Percentiles rank a stretch among this genome's conserved stretches.
Evolutionary conservation across 2,888 invertebrate genomes (phyloP).

Genomic region (Oligia fasciuncula): DNA sequence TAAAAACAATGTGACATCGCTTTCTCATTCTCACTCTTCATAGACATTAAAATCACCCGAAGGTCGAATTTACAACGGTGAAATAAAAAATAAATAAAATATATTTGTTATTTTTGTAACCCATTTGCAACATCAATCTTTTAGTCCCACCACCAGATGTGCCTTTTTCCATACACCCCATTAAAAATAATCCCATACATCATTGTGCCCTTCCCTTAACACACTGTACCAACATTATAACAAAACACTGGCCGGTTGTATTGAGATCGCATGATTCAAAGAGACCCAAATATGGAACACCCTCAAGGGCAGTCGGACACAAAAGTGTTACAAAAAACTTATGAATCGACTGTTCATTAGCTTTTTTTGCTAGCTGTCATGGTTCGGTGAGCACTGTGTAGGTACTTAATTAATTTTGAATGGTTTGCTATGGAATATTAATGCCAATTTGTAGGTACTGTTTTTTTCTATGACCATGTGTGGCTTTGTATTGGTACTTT

Average conservation of each 20-base stretch:
- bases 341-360: slow-evolving; percentile 54
- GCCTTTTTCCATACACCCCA: background rate
- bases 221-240: slow-evolving; percentile 31
- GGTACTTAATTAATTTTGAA: slow-evolving; percentile 50
- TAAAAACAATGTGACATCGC: background rate
- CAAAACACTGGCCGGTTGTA: slow-evolving; percentile 49
- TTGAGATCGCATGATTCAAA: slow-evolving; percentile 59
- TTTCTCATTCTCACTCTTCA: background rate
- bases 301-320: slow-evolving; percentile 61
- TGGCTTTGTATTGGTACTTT: background rate
- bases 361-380: slow-evolving; percentile 65
- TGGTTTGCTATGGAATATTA: slow-evolving; percentile 31
- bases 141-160: slow-evolving; percentile 15
- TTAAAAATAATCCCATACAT: slow-evolving; percentile 11
- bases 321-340: slow-evolving; percentile 56
- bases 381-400: slow-evolving; percentile 53
- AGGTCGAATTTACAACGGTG: background rate
- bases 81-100: too few species aligned
- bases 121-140: slow-evolving; percentile 1
- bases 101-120: background rate
- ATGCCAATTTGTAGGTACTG: background rate
- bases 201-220: slow-evolving; percentile 40
- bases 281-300: slow-evolving; percentile 64
- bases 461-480: background rate
- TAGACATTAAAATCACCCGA: background rate